Base-by-base conservation (phyloP, 2,888 invertebrate genomes). In the Apantesis nais region DNA sequence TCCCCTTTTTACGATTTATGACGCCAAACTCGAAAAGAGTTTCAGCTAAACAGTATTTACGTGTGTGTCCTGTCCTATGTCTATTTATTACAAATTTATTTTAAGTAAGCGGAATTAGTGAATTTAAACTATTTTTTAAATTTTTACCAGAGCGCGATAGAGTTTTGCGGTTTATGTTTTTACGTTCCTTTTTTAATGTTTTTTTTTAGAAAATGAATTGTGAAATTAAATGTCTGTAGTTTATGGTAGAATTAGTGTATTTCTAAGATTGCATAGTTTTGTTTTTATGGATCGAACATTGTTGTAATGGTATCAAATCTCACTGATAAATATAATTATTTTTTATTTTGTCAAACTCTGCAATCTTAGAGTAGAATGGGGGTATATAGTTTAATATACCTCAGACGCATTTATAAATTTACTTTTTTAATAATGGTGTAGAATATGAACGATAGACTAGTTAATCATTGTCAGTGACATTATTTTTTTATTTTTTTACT, bases 251-350 rank as follows among this genome's bases (percentile, higher is more conserved):
- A 61, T 67, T 81, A 73, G 63, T 63, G 52, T 62, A 68, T 55
- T 34, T 68, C 67, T 72, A 22, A 70, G 64, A 61, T 74, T 81
- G 82, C 79, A 74, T 71, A 65, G 71, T 75, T 77, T 71, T 61
- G 22, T 68, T 52, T 66, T 39, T 66, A 60, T 61, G 62, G 48
- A 29, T 69, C 61, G 82, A 76, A 75, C 77, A 75, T 74, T 84
- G 84, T 76, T 78, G 78, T 72, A 74, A 82, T 75, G 72, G 62
- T 81, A 82, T 73, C 68, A 78, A 78, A 82, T 81, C 80, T 79
- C 83, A 80, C n/a, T 78, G 37, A 68, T 62, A 76, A 74, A 73
- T 71, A 29, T 66, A 70, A 68, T 67, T 67, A 71, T 77, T 71
- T 67, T 65, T 16, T 58, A 29, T 16, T 58, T 70, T 65, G 25